These are phyloP conservation scores for Agraylea sexmaculata DNA, from an alignment of 1,140 invertebrate species.

Conservation along the genomic window DNA sequence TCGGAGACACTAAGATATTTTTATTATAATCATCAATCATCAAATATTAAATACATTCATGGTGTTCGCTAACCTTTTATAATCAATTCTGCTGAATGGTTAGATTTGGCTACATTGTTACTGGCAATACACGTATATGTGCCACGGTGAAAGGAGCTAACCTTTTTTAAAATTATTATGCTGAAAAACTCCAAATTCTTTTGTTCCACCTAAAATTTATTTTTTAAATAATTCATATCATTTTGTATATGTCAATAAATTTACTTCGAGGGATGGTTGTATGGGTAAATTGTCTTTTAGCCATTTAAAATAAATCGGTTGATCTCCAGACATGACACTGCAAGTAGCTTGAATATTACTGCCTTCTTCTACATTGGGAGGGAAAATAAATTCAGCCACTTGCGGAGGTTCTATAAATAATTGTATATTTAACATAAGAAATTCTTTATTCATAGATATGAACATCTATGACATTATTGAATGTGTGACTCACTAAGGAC, in stretches of 20 bases:
- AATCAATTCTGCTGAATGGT: conserved; percentile 67
- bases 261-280: conserved; percentile 44
- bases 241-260: conserved; percentile 1
- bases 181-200: conserved; percentile 66
- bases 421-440: conserved; percentile 1
- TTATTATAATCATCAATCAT: neutral
- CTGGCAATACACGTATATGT: conserved; percentile 79
- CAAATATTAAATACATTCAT: neutral
- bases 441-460: neutral
- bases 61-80: conserved; percentile 56
- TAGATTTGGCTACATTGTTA: conserved; percentile 71
- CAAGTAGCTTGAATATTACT: conserved; percentile 73
- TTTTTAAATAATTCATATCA: neutral
- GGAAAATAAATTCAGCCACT: conserved; percentile 60
- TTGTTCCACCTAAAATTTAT: conserved; percentile 52
- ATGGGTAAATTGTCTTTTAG: conserved; percentile 59
- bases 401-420: conserved; percentile 50
- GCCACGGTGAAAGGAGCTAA: conserved; percentile 66
- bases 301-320: conserved; percentile 71
- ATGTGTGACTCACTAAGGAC: conserved; percentile 51
- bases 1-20: conserved; percentile 53
- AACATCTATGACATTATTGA: neutral
- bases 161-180: conserved; percentile 63
- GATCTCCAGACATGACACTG: conserved; percentile 70
- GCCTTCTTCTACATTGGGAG: conserved; percentile 61